phyloP scores from a whole-genome alignment of 23 tunicate genomes.

The Halocynthia aurantium region DNA sequence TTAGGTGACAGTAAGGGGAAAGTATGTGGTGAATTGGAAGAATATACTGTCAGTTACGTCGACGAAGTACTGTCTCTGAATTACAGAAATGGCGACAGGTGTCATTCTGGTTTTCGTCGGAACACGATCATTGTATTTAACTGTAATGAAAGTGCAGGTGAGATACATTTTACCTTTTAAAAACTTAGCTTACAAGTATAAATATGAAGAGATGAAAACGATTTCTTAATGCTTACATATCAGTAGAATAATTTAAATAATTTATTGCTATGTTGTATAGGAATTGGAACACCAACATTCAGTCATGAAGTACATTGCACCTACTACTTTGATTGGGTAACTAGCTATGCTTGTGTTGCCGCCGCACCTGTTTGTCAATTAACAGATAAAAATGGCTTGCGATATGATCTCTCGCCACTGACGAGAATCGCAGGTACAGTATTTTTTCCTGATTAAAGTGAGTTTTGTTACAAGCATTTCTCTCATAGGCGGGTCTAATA shows the following conservation, averaged over 20 bases:
- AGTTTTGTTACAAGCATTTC: too few relatives aligned
- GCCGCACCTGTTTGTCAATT: conserved; percentile 33
- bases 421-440: conserved; percentile 26
- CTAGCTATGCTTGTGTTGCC: conserved; percentile 33
- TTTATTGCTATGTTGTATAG: conserved; percentile 9
- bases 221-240: not conserved
- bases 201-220: not conserved
- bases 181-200: not conserved
- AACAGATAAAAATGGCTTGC: conserved; percentile 32
- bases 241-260: not conserved
- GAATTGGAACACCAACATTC: conserved; percentile 43
- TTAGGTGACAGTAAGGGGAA: conserved; percentile 9
- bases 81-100: conserved; percentile 40
- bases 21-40: conserved; percentile 22
- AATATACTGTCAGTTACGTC: conserved; percentile 33
- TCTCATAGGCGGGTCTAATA: too few relatives aligned
- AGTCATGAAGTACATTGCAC: conserved; percentile 53
- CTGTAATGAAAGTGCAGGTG: conserved; percentile 68
- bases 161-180: not conserved
- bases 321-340: conserved; percentile 70
- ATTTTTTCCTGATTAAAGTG: not conserved
- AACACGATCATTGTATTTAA: conserved; percentile 48
- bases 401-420: conserved; percentile 44
- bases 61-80: conserved; percentile 46
- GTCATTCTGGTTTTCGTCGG: conserved; percentile 42